A percentile compares a stretch with the other conserved stretches of the same genome.
Conservation (phyloP, 1,140 invertebrate species). For the Ooceraea biroi region DNA sequence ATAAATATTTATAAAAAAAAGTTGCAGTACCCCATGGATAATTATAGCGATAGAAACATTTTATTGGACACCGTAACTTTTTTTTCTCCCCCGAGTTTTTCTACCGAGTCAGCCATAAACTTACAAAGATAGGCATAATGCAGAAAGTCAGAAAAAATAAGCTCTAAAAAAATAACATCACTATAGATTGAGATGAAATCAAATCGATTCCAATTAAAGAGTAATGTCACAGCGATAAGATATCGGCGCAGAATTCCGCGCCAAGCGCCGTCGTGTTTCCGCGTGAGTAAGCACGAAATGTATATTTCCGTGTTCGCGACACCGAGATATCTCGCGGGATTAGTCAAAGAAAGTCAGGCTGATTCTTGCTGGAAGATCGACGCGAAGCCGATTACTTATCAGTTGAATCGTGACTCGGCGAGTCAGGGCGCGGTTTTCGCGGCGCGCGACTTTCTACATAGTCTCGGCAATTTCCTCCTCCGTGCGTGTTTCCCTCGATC, state of each 20-base stretch:
- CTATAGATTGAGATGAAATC: background rate
- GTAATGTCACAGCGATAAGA: background rate
- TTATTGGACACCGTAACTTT: background rate
- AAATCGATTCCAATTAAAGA: background rate
- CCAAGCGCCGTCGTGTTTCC: background rate
- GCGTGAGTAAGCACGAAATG: no score
- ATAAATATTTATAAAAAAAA: slow-evolving; percentile 54
- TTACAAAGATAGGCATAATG: background rate
- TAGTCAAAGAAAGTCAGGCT: background rate
- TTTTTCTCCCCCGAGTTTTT: background rate
- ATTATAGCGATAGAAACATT: slow-evolving; percentile 20
- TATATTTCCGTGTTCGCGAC: background rate
- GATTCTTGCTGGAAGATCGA: background rate
- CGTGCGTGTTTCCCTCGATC: slow-evolving; percentile 24
- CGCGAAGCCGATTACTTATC: background rate
- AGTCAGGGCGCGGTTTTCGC: background rate
- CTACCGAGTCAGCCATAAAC: background rate
- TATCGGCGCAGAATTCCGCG: background rate
- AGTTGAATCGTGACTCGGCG: background rate
- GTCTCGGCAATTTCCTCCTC: slow-evolving; percentile 29
- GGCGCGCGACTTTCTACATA: slow-evolving; percentile 21
- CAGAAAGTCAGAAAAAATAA: background rate
- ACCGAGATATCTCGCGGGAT: background rate
- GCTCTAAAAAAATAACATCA: background rate
- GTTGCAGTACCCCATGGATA: background rate